Percentiles rank a stretch among this genome's conserved stretches.
phyloP scores from a whole-genome alignment of 2,113 vertebrate genomes.

The Atherinomorus stipes region DNA sequence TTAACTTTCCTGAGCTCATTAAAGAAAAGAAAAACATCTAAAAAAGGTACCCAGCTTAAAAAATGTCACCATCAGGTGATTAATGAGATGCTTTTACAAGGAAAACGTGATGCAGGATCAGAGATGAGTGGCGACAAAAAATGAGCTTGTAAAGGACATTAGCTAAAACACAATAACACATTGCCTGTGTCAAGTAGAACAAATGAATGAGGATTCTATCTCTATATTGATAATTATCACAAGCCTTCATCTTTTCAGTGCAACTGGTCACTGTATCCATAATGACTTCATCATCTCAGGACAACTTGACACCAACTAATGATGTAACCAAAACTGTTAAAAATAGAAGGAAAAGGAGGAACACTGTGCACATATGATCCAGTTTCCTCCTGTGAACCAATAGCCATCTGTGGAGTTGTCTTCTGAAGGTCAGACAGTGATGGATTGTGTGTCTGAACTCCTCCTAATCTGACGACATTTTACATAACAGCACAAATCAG shows the following conservation, averaged over 20 bases:
- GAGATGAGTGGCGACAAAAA: too few relatives aligned
- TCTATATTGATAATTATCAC: too few relatives aligned
- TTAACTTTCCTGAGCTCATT: conserved; percentile 19
- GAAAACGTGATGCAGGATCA: too few relatives aligned
- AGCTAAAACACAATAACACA: too few relatives aligned
- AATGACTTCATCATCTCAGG: conserved; percentile 35
- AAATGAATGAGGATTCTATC: too few relatives aligned
- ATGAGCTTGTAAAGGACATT: too few relatives aligned
- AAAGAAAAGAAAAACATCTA: background rate
- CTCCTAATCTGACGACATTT: conserved; percentile 13
- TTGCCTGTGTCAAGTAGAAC: too few relatives aligned
- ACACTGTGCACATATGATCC: conserved; percentile 1
- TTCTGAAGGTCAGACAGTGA: conserved; percentile 29
- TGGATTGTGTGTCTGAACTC: conserved; percentile 25
- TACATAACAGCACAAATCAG: conserved; percentile 25
- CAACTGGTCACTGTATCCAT: background rate
- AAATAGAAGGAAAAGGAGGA: conserved; percentile 2
- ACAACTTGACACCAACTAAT: conserved; percentile 28
- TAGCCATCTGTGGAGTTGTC: conserved; percentile 25
- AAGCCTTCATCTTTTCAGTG: too few relatives aligned
- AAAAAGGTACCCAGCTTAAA: conserved; percentile 8
- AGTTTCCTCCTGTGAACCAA: conserved; percentile 9
- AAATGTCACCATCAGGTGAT: conserved; percentile 20
- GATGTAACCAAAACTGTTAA: conserved; percentile 26
- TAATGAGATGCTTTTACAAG: conserved; percentile 5